Evolutionary conservation across 2,888 invertebrate species (phyloP).

Genomic region (Copidosoma aretas): DNA sequence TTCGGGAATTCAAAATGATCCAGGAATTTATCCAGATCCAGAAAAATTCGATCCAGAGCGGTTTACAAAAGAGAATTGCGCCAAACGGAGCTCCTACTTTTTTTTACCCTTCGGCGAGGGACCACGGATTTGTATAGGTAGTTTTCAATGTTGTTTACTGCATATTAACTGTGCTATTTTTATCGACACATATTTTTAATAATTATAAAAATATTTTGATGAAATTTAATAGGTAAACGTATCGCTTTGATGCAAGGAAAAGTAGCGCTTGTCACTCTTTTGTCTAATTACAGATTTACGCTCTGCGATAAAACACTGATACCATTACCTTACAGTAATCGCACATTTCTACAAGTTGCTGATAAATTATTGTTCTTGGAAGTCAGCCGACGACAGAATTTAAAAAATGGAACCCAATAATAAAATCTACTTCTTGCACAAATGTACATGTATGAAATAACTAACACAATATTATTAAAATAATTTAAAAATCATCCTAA

Average conservation of each 20-base stretch:
- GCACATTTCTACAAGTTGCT: conserved; percentile 18
- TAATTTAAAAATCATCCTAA: too few species aligned
- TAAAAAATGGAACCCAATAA: too few species aligned
- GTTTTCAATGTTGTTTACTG: conserved; percentile 3
- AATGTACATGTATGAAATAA: too few species aligned
- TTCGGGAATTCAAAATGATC: conserved; percentile 63
- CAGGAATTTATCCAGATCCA: conserved; percentile 63
- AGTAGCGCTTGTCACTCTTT: conserved; percentile 30
- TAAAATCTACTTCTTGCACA: too few species aligned
- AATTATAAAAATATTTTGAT: not conserved
- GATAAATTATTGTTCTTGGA: conserved; percentile 10
- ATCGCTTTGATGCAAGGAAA: conserved; percentile 40
- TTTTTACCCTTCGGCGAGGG: conserved; percentile 57
- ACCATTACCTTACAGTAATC: conserved; percentile 25
- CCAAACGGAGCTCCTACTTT: conserved; percentile 48
- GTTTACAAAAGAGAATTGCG: conserved; percentile 59
- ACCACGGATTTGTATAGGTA: conserved; percentile 55
- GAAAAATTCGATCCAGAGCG: conserved; percentile 65
- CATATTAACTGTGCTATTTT: too few species aligned
- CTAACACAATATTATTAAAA: too few species aligned
- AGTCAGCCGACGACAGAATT: conserved; percentile 16
- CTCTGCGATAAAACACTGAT: conserved; percentile 33
- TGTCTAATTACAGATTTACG: conserved; percentile 33
- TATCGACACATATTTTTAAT: too few species aligned
- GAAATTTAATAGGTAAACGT: conserved; percentile 29